phyloP scores from a whole-genome alignment of 2,888 invertebrate genomes.

The Microdon myrmicae region DNA sequence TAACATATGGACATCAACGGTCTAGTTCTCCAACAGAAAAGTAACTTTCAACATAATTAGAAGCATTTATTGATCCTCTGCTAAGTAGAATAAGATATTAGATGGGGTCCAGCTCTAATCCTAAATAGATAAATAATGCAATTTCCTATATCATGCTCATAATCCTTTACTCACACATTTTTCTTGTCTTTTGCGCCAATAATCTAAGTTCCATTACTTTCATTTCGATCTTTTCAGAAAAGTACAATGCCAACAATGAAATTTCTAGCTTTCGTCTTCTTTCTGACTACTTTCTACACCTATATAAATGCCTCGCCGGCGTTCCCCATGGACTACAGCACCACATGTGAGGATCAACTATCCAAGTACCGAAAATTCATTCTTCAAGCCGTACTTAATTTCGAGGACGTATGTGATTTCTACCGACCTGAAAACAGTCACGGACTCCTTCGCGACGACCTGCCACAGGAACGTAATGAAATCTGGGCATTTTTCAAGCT shows the following conservation, averaged over 20 bases:
- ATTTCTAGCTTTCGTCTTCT: conserved; percentile 10
- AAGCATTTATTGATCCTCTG: no score
- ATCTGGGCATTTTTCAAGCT: conserved; percentile 64
- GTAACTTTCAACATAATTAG: no score
- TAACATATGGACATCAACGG: no score
- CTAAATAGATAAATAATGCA: no score
- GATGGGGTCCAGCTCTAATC: no score
- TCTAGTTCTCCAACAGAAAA: no score
- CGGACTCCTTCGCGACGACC: conserved; percentile 56
- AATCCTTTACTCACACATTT: no score
- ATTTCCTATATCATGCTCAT: no score
- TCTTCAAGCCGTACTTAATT: conserved; percentile 62
- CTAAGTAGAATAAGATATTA: no score
- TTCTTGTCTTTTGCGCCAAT: conserved; percentile 5
- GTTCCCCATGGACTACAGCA: conserved; percentile 15
- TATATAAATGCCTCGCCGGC: conserved; percentile 14
- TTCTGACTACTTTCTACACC: conserved; percentile 13
- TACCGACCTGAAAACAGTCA: conserved; percentile 51
- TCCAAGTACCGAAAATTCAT: conserved; percentile 62
- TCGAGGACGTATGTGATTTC: conserved; percentile 64
- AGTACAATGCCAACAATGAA: conserved; percentile 25
- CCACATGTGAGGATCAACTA: conserved; percentile 61
- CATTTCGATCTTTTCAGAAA: no score
- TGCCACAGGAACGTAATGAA: conserved; percentile 58
- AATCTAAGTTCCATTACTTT: no score